A percentile compares a stretch with the other conserved stretches of the same genome.
These are phyloP conservation scores for Harpagoxenus sublaevis DNA, from an alignment of 2,888 invertebrate species.

Conservation along the genomic window DNA sequence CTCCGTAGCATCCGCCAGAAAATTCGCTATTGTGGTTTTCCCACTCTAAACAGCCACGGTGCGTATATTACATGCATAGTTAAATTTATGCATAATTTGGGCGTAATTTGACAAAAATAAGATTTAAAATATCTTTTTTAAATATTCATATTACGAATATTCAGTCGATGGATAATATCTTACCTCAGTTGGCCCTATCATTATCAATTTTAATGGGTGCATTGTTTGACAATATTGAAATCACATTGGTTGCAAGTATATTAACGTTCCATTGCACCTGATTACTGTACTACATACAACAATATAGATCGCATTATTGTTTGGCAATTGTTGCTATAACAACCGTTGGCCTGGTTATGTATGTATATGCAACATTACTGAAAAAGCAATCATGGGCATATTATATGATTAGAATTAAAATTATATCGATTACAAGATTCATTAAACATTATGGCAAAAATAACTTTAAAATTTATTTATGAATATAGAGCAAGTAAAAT, in stretches of 20 bases:
- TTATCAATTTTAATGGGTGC: slow-evolving; percentile 87
- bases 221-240: slow-evolving; percentile 61
- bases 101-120: background rate
- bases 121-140: background rate
- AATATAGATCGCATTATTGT: slow-evolving; percentile 55
- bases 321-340: slow-evolving; percentile 65
- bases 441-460: background rate
- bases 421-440: background rate
- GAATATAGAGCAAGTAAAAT: background rate
- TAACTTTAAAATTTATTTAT: background rate
- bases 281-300: background rate
- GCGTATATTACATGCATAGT: background rate
- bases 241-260: slow-evolving; percentile 4
- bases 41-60: slow-evolving; percentile 88
- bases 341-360: slow-evolving; percentile 37
- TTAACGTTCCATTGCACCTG: slow-evolving; percentile 11
- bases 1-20: slow-evolving; percentile 91
- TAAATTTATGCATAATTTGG: background rate
- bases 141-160: slow-evolving; percentile 4
- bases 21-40: slow-evolving; percentile 91
- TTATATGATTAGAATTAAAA: background rate
- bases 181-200: slow-evolving; percentile 88
- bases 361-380: background rate
- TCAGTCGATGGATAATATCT: slow-evolving; percentile 61
- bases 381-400: background rate